A percentile compares a stretch with the other conserved stretches of the same genome.
These are phyloP conservation scores for Cydia splendana DNA, from an alignment of 1,140 invertebrate species.

Conservation along the genomic window DNA sequence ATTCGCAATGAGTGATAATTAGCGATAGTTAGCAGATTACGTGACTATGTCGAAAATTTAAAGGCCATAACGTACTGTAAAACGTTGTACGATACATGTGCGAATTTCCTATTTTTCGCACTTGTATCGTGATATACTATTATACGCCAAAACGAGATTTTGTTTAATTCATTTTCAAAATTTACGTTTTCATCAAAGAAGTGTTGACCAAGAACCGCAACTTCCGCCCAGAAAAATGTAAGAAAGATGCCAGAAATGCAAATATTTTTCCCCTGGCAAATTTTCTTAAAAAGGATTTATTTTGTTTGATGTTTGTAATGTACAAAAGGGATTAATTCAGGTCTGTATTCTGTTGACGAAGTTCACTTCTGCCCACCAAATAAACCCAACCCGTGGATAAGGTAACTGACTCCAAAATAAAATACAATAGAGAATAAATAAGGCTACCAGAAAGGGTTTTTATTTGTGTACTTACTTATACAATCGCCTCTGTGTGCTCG, in stretches of 20 bases:
- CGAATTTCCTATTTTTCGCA: no score
- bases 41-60: no score
- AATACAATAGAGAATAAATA: not conserved
- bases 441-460: not conserved
- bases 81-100: no score
- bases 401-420: not conserved
- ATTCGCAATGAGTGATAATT: no score
- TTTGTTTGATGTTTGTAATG: not conserved
- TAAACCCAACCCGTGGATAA: not conserved
- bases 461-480: constrained; percentile 21
- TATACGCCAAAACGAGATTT: not conserved
- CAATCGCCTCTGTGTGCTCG: constrained; percentile 15
- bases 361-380: not conserved
- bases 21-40: no score
- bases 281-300: not conserved
- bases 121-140: no score
- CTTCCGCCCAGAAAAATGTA: not conserved
- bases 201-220: not conserved
- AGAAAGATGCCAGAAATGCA: not conserved
- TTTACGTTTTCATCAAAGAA: not conserved
- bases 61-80: no score
- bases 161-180: not conserved
- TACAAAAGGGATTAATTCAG: not conserved
- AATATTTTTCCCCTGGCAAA: not conserved
- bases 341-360: not conserved